These are phyloP conservation scores for Mionectes macconnelli DNA, from an alignment of 2,113 vertebrate species.

Conservation along the genomic window DNA sequence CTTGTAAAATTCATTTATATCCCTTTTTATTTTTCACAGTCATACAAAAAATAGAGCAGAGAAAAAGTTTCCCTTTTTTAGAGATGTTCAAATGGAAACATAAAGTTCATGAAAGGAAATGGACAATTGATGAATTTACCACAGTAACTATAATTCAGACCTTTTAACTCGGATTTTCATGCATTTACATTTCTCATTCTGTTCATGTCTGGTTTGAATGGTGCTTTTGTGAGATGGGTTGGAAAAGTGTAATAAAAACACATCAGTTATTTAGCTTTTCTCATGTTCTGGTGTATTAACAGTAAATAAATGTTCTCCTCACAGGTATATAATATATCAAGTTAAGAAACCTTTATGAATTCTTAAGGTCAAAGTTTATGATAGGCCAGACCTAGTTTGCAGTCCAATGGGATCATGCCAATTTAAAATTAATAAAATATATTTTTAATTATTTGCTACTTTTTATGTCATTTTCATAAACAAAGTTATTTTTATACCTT, in stretches of 20 bases:
- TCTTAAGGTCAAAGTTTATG: neutral
- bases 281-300: neutral
- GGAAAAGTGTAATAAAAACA: neutral
- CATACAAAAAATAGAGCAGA: neutral
- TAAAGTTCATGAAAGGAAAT: neutral
- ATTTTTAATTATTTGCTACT: neutral
- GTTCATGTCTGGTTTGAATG: neutral
- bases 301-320: neutral
- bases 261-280: neutral
- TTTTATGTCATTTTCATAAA: neutral
- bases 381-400: neutral
- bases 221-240: neutral
- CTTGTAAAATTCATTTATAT: constrained; percentile 24
- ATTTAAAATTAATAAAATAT: neutral
- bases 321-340: neutral
- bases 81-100: neutral
- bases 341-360: neutral
- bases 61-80: neutral
- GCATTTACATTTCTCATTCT: neutral
- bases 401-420: neutral
- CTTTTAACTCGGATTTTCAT: neutral
- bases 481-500: neutral
- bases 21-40: neutral
- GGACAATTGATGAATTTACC: neutral
- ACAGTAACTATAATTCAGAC: neutral